Evolutionary conservation across 2,888 invertebrate species (phyloP), one percentile per base, ranked within the genome.

Genomic region (Drosophila rubida): DNA sequence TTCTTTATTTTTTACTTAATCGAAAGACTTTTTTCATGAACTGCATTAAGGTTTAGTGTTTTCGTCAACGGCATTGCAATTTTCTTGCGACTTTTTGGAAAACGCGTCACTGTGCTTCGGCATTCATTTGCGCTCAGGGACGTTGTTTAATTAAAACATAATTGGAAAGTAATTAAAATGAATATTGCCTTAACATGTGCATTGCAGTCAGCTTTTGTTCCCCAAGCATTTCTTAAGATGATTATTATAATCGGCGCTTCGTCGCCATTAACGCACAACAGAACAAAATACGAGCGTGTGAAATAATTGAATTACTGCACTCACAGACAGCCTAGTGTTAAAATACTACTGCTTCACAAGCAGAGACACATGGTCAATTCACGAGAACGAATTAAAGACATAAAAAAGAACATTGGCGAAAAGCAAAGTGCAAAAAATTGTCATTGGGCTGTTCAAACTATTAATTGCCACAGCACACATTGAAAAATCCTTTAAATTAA

Each of bases 131-230:
- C 39, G 57, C 70, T 62, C 49, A 75, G 73, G 70, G 44, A 74
- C 19, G 53, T 19, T 60, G 51, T 72, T 72, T 74, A 88, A 84
- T 86, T 82, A 75, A 53, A 53, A 55, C 63, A 75, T 84, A 84
- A 88, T 84, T 83, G 84, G 78, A 78, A 65, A 68, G 80, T 83
- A 83, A 84, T 88, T 84, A 84, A 84, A 88, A 83, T 80, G 73
- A 69, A 75, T 77, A 83, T 78, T 69, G 60, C 69, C 69, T 73
- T 48, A 57, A 68, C 63, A 42, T 49, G 69, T 53, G 61, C 75
- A 72, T 59, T 62, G 62, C 44, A 35, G 7, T 35, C 23, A 19
- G 58, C 69, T 59, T 67, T 73, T 79, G 67, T 78, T 50, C 35
- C 7, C 14, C 11, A 23, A 44, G 23, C 14, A 11, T 14, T 44